Conservation (phyloP, 2,888 invertebrate genomes). For the Mesodorylaimus sp. region DNA sequence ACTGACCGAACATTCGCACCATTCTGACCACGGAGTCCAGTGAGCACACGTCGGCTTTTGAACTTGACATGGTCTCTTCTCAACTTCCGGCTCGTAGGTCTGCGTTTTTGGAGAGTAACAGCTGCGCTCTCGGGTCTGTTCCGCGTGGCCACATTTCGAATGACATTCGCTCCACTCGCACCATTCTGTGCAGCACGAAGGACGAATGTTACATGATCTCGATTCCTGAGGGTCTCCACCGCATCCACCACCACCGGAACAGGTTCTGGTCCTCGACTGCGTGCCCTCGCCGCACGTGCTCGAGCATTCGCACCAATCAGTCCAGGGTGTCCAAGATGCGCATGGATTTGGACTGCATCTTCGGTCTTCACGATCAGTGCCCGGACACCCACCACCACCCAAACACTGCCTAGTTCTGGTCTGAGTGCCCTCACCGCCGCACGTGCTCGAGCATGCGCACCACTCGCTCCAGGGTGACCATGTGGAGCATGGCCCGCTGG, state of each 20-base stretch:
- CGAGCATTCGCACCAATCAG: conserved; percentile 3
- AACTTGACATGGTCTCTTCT: neutral
- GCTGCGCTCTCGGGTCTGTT: neutral
- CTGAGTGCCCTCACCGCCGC: conserved; percentile 1
- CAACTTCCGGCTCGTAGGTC: neutral
- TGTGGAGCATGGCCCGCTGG: too few species aligned
- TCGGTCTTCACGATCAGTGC: too few species aligned
- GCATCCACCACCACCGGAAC: too few species aligned
- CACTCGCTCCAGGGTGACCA: conserved; percentile 2
- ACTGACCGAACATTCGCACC: conserved; percentile 1
- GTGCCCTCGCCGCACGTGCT: conserved; percentile 2
- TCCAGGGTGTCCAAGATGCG: neutral
- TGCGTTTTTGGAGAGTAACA: too few species aligned
- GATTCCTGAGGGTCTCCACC: too few species aligned
- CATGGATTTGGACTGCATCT: conserved; percentile 2
- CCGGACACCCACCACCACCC: too few species aligned
- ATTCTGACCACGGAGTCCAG: conserved; percentile 2
- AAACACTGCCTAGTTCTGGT: too few species aligned
- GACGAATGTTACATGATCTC: too few species aligned
- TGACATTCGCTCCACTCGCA: too few species aligned
- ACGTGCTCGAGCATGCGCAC: neutral
- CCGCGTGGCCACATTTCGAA: neutral
- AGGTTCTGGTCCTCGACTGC: neutral
- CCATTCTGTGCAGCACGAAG: too few species aligned
- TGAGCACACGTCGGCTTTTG: conserved; percentile 1